Percentiles rank a stretch among this genome's conserved stretches.
phyloP scores from a whole-genome alignment of 1,140 invertebrate species.

The Propsilocerus akamusi region DNA sequence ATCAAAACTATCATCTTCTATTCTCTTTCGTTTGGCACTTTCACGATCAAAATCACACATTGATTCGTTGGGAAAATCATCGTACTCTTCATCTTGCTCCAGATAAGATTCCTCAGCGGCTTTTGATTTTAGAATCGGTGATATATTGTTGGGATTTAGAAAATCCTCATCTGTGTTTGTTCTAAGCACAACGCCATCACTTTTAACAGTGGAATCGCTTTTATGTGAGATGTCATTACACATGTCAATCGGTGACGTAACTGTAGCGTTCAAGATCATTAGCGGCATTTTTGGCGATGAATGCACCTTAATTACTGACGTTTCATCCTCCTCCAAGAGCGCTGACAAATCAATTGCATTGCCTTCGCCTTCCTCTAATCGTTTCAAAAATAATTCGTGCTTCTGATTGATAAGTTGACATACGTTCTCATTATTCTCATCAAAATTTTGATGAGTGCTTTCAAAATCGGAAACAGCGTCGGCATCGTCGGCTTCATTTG shows the following conservation, averaged over 20 bases:
- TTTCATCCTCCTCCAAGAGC: background rate
- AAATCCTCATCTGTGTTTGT: background rate
- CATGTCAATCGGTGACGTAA: no score
- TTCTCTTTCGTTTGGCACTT: constrained; percentile 12
- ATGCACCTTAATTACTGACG: no score
- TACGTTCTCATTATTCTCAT: no score
- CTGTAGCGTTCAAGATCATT: no score
- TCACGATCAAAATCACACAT: constrained; percentile 14
- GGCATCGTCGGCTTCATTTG: no score
- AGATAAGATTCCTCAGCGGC: no score
- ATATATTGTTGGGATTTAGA: background rate
- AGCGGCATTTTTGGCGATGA: no score
- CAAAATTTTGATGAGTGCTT: no score
- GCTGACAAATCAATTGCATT: background rate
- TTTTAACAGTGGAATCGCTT: background rate
- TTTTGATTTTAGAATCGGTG: background rate
- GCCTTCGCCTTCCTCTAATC: background rate
- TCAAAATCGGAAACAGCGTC: background rate
- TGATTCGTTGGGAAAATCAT: background rate
- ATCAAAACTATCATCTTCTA: constrained; percentile 13
- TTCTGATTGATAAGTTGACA: no score
- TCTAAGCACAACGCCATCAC: background rate
- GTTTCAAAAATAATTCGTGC: no score
- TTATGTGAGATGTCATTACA: background rate
- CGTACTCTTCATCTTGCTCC: background rate